Evolutionary conservation across 2,888 invertebrate genomes (phyloP).

Genomic region (Eilema griseolum): DNA sequence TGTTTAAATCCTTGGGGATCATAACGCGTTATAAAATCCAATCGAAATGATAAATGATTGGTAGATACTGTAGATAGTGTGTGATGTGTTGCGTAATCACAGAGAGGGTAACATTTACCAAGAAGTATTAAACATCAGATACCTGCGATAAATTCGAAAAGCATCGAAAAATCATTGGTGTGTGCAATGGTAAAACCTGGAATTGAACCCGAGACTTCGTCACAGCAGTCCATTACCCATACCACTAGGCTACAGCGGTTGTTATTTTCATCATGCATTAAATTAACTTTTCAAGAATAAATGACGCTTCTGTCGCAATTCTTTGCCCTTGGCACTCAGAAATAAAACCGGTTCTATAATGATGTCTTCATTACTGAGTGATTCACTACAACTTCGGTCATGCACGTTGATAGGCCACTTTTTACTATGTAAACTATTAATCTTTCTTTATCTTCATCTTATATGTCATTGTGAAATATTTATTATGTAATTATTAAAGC

Average conservation of each 20-base stretch:
- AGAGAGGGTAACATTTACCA: neutral
- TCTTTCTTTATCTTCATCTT: conserved; percentile 41
- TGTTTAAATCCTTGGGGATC: conserved; percentile 69
- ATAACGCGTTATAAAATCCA: conserved; percentile 48
- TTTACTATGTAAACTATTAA: conserved; percentile 54
- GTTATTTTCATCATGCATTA: conserved; percentile 34
- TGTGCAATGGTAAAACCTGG: no score
- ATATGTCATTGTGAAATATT: conserved; percentile 28
- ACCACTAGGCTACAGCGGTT: no score
- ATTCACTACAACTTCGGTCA: conserved; percentile 70
- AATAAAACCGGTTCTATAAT: conserved; percentile 80
- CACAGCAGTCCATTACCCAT: no score
- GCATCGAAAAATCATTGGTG: no score
- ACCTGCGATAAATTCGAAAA: no score
- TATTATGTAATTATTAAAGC: conserved; percentile 25
- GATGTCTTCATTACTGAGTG: conserved; percentile 82
- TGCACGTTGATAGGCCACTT: conserved; percentile 54
- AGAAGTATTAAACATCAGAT: neutral
- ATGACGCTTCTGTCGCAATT: conserved; percentile 39
- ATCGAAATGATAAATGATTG: conserved; percentile 65
- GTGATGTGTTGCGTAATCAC: conserved; percentile 7
- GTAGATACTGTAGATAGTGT: conserved; percentile 46
- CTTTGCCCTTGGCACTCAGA: conserved; percentile 54
- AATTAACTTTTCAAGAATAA: conserved; percentile 31
- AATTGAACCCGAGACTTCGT: no score